These are phyloP conservation scores for Tribolium madens DNA, from an alignment of 1,140 invertebrate species.

Conservation along the genomic window DNA sequence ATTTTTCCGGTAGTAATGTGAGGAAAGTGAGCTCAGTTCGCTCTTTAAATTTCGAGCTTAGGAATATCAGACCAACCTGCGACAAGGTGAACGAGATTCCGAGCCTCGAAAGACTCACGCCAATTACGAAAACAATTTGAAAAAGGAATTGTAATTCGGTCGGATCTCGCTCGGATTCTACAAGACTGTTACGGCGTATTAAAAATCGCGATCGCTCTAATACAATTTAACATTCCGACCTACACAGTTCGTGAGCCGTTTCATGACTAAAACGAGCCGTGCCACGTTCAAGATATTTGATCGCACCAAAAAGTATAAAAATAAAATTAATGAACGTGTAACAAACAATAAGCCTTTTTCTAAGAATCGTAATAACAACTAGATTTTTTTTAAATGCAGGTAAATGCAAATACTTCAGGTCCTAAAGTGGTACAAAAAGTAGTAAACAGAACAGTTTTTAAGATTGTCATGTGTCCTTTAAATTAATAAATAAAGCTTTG, in stretches of 20 bases:
- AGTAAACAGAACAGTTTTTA: no score
- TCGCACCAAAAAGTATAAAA: background rate
- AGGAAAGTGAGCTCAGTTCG: conserved; percentile 6
- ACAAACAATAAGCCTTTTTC: no score
- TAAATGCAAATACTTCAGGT: no score
- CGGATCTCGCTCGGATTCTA: conserved; percentile 42
- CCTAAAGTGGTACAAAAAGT: no score
- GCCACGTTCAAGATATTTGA: background rate
- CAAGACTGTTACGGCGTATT: conserved; percentile 45
- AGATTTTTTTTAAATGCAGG: no score
- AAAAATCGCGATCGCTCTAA: conserved; percentile 46
- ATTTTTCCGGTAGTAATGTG: conserved; percentile 30
- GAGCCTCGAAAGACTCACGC: conserved; percentile 11
- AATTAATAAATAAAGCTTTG: no score
- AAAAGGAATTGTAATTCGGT: conserved; percentile 48
- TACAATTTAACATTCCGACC: conserved; percentile 26
- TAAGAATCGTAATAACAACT: no score
- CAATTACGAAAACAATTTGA: conserved; percentile 50
- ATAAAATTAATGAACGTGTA: background rate
- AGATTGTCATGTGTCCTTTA: no score
- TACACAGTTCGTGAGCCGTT: background rate
- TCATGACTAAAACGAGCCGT: background rate
- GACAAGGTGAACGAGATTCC: conserved; percentile 30
- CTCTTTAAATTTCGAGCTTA: conserved; percentile 21
- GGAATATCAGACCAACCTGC: conserved; percentile 1